Base-by-base conservation (phyloP, 2,113 vertebrate species). In the Periophthalmodon schlosseri region DNA sequence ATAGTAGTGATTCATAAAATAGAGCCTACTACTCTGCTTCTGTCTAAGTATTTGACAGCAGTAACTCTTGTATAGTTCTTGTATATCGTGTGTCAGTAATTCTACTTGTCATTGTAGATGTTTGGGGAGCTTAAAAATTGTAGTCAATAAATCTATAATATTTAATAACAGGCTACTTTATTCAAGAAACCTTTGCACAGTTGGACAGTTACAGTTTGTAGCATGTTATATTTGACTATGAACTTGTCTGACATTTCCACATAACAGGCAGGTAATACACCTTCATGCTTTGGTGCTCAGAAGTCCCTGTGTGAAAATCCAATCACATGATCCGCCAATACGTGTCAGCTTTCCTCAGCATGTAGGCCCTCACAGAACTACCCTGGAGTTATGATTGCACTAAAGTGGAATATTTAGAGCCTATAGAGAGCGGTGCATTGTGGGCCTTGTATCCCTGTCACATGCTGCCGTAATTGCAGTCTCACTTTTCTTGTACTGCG, bases 351-450 rank as follows among this genome's bases (percentile, higher is more conserved):
- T 82, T 79, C 39, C 36, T n/a, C 66, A 79, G 71, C 72, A 50
- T 69, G 72, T 52, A 49, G 28, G 63, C 33, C 23, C 57, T 79
- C 47, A 70, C 63, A 69, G 80, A 54, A 18, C 46, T 65, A 60
- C 78, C 28, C 16, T 47, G 64, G 46, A 63, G 65, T 69, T 36
- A 23, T 78, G 77, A 82, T 77, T 78, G 63, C 24, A 66, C 74
- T 83, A 63, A 81, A 83, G 70, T 84, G 78, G 23, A 70, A 79
- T 84, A 78, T 81, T 71, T 74, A 49, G 36, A 68, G 68, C 71
- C 52, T 72, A 49, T 77, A 65, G 68, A 72, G 39, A 46, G 83
- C 49, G 76, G 78, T 70, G 69, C 67, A 76, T 80, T 83, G 39
- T 63, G 69, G 60, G 49, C 36, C 44, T 8, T 85, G 73, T 66